phyloP scores from a whole-genome alignment of 2,888 invertebrate species.

The Agrotis exclamationis region DNA sequence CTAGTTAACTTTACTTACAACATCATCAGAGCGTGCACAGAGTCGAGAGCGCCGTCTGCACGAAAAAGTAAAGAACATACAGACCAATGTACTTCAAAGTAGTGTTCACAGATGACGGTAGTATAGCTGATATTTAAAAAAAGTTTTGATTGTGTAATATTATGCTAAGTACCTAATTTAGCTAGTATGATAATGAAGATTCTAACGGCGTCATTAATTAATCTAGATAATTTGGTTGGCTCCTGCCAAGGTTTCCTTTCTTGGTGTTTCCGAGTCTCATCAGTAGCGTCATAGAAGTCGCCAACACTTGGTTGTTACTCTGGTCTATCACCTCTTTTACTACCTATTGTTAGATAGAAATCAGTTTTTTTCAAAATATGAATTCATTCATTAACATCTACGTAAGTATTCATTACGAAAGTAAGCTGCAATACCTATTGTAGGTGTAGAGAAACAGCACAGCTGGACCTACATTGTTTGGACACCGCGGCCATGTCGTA shows the following conservation, averaged over 20 bases:
- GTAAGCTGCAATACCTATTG: too few species aligned
- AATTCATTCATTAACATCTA: background rate
- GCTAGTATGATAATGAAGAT: too few species aligned
- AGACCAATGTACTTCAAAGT: conserved; percentile 3
- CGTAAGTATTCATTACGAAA: background rate
- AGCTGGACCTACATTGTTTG: background rate
- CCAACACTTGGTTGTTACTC: background rate
- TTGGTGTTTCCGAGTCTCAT: too few species aligned
- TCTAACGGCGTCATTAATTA: background rate
- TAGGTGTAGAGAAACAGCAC: background rate
- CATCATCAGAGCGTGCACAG: background rate
- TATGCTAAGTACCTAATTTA: background rate
- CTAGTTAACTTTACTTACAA: conserved; percentile 1
- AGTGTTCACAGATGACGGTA: conserved; percentile 33
- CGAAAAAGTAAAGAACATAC: background rate
- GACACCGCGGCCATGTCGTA: background rate
- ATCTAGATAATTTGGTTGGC: background rate
- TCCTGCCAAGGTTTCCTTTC: background rate
- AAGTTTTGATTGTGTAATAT: background rate
- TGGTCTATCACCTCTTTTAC: background rate
- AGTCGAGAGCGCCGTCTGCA: background rate
- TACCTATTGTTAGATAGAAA: too few species aligned
- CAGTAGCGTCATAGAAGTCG: too few species aligned
- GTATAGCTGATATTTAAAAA: background rate
- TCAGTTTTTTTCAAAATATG: background rate